These are phyloP conservation scores for Entomyzon cyanotis DNA, from an alignment of 2,113 vertebrate species.

Conservation along the genomic window DNA sequence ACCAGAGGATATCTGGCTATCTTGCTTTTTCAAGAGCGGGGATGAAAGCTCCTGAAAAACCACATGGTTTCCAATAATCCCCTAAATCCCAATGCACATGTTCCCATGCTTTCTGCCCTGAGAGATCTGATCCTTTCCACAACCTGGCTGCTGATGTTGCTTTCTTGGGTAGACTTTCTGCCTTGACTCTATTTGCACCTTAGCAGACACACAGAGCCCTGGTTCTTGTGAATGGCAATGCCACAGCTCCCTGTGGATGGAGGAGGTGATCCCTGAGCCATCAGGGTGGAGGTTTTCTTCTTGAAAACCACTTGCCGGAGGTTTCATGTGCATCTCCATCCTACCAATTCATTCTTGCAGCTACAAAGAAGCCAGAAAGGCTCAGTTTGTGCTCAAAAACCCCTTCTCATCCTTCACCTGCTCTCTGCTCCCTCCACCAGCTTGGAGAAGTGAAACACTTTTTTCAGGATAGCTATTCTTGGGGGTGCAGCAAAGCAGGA, in stretches of 20 bases:
- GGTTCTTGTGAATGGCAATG: neutral
- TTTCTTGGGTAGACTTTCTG: neutral
- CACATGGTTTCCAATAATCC: rapidly evolving
- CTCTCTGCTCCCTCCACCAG: neutral
- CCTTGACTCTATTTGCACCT: neutral
- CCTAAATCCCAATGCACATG: neutral
- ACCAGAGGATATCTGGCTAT: neutral
- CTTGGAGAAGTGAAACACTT: neutral
- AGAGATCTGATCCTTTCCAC: neutral
- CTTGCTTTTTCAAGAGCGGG: neutral
- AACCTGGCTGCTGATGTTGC: neutral
- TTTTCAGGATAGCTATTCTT: neutral
- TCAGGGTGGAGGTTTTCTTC: neutral
- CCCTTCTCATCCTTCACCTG: neutral
- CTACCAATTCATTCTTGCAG: neutral
- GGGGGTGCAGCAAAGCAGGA: neutral
- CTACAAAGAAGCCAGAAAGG: neutral
- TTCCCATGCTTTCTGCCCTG: neutral
- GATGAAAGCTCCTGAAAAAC: neutral
- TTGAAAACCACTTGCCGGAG: neutral
- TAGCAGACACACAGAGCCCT: neutral
- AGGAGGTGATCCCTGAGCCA: neutral
- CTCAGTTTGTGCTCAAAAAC: rapidly evolving
- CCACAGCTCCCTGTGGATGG: neutral
- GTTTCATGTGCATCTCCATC: neutral